Evolutionary conservation across 2,888 invertebrate species (phyloP).

Genomic region (Liopterus haemorrhoidalis): DNA sequence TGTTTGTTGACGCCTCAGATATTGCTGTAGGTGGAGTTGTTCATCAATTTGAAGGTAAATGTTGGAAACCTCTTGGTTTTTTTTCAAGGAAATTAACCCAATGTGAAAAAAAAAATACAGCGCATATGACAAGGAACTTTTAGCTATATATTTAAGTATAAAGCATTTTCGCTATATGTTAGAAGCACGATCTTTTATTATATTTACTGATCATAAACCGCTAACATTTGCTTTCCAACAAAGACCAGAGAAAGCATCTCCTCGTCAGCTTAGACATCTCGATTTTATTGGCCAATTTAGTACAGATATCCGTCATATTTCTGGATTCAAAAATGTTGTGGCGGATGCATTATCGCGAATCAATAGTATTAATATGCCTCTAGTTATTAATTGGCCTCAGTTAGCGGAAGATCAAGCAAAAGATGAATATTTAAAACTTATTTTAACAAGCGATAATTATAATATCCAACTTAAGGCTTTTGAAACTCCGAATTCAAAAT

Average conservation of each 20-base stretch:
- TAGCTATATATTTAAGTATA: conserved; percentile 38
- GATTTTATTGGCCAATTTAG: conserved; percentile 40
- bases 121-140: conserved; percentile 8
- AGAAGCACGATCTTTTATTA: conserved; percentile 33
- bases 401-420: conserved; percentile 30
- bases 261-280: conserved; percentile 38
- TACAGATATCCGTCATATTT: conserved; percentile 37
- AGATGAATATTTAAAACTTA: conserved; percentile 35
- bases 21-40: conserved; percentile 36
- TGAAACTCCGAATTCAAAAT: no score
- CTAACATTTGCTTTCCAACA: conserved; percentile 36
- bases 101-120: neutral
- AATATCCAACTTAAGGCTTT: no score
- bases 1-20: conserved; percentile 39
- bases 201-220: conserved; percentile 38
- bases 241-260: conserved; percentile 35
- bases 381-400: no score
- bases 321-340: conserved; percentile 37
- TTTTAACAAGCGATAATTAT: no score
- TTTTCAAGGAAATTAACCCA: neutral
- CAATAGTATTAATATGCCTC: conserved; percentile 19
- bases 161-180: conserved; percentile 37
- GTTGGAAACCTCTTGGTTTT: conserved; percentile 34
- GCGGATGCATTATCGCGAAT: conserved; percentile 38
- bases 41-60: conserved; percentile 31